Evolutionary conservation across 2,888 invertebrate species (phyloP).

Genomic region (Apodemia zela): DNA sequence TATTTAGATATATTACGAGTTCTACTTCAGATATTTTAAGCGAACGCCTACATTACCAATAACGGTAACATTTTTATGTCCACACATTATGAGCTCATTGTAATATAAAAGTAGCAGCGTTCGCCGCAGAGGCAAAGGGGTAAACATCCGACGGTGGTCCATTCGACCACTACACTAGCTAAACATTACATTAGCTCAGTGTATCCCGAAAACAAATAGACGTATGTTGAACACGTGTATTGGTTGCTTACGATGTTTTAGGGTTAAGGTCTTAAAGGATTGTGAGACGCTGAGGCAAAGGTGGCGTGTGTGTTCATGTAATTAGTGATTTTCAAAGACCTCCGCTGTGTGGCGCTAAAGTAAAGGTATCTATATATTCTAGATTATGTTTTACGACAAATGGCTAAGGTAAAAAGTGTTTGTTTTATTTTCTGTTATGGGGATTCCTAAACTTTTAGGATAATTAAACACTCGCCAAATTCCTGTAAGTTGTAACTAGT

Average conservation of each 20-base stretch:
- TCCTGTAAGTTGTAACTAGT: too few species aligned
- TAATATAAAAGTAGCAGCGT: slow-evolving; percentile 50
- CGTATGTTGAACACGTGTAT: slow-evolving; percentile 14
- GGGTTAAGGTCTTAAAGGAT: slow-evolving; percentile 29
- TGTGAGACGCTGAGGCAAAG: slow-evolving; percentile 52
- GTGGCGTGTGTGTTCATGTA: slow-evolving; percentile 56
- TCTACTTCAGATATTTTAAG: slow-evolving; percentile 13
- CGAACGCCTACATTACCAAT: slow-evolving; percentile 35
- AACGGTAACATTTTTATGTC: slow-evolving; percentile 39
- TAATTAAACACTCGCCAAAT: too few species aligned
- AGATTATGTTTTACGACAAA: not conserved
- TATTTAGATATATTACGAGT: not conserved
- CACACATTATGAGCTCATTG: slow-evolving; percentile 51
- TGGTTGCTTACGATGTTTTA: slow-evolving; percentile 39
- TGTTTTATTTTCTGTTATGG: too few species aligned
- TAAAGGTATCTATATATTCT: slow-evolving; percentile 20
- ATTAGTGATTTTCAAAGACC: slow-evolving; percentile 64
- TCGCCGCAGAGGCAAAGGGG: slow-evolving; percentile 41
- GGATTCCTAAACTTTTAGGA: not conserved
- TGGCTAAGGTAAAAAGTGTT: too few species aligned
- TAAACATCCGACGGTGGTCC: slow-evolving; percentile 73
- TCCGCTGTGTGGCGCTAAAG: slow-evolving; percentile 67
- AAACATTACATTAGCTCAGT: slow-evolving; percentile 23
- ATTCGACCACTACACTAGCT: slow-evolving; percentile 38
- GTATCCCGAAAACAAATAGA: slow-evolving; percentile 21